Conservation (phyloP, 2,888 invertebrate species). For the Chouioia cunea region DNA sequence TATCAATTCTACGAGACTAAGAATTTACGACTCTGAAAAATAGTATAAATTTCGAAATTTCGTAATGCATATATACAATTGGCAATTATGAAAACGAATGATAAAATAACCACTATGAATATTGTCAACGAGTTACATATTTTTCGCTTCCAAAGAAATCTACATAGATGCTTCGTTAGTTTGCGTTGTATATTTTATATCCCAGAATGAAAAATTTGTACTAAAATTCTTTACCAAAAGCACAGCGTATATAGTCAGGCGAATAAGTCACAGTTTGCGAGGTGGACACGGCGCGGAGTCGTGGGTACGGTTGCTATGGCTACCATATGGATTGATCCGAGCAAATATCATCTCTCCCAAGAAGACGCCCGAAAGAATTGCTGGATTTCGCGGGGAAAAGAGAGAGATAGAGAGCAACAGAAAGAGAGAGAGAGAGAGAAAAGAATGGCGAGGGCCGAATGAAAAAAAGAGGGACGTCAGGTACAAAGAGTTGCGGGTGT, state of each 20-base stretch:
- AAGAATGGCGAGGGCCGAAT: conserved; percentile 27
- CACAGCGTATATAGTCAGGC: conserved; percentile 1
- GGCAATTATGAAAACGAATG: no score
- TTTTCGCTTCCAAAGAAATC: no score
- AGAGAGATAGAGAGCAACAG: conserved; percentile 49
- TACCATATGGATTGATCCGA: conserved; percentile 69
- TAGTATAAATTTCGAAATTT: no score
- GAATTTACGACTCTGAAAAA: no score
- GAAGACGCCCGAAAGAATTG: conserved; percentile 64
- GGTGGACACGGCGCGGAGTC: conserved; percentile 28
- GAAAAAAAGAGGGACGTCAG: conserved; percentile 45
- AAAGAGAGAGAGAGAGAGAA: conserved; percentile 25
- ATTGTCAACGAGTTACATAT: no score
- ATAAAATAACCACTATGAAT: no score
- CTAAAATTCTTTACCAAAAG: background rate
- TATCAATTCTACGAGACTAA: no score
- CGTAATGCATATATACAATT: no score
- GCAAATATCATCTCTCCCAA: conserved; percentile 68
- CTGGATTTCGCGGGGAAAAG: conserved; percentile 61
- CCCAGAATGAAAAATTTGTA: background rate
- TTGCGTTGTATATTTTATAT: no score
- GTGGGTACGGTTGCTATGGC: conserved; percentile 65
- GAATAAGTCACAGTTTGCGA: conserved; percentile 19
- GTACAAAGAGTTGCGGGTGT: conserved; percentile 30
- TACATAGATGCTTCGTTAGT: no score